Evolutionary conservation across 1,140 invertebrate species (phyloP), one percentile per base, ranked within the genome.

Genomic region (Microvelia longipes): DNA sequence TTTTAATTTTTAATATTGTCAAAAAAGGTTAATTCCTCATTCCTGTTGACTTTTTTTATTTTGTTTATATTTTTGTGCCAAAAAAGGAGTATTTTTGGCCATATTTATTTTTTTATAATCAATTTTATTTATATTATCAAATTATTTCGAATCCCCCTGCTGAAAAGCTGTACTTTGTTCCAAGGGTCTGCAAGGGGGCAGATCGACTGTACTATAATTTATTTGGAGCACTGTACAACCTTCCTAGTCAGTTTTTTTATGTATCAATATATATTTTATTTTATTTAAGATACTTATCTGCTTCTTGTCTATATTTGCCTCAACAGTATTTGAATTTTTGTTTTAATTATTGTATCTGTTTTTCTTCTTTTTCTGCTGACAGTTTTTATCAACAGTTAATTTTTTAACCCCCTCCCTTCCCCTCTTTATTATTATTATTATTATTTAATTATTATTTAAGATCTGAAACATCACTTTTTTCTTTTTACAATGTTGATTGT

Each of bases 111-210:
- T 60, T 60, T 30, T 62, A 69, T 19, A 60, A 13, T 60, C 13
- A 13, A n/a, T n/a, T 13, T 60, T 60, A 60, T 60, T 60, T 13
- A 60, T 60, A 60, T 13, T 60, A 60, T 13, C n/a, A 13, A 60
- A 60, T 60, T n/a, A n/a, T n/a, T n/a, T n/a, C n/a, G n/a, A n/a
- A n/a, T 50, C 29, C 25, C 25, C 35, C 28, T 69, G 62, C 62
- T 71, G 65, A 66, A 71, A 67, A 66, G 68, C 60, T 71, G 68
- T 69, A 65, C 68, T 69, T 66, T 67, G 66, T 64, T 24, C 30
- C 68, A 30, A 69, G 67, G 71, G 29, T 69, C 29, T 61, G 62
- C 29, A 68, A 62, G 50, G 67, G 29, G 26, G 66, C 15, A 13
- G 29, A 35, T 29, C 29, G 35, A n/a, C 35, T 69, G 35, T 50